Percentiles rank a stretch among this genome's conserved stretches.
Evolutionary conservation across 2,888 invertebrate genomes (phyloP).

Genomic region (Euplexia lucipara): DNA sequence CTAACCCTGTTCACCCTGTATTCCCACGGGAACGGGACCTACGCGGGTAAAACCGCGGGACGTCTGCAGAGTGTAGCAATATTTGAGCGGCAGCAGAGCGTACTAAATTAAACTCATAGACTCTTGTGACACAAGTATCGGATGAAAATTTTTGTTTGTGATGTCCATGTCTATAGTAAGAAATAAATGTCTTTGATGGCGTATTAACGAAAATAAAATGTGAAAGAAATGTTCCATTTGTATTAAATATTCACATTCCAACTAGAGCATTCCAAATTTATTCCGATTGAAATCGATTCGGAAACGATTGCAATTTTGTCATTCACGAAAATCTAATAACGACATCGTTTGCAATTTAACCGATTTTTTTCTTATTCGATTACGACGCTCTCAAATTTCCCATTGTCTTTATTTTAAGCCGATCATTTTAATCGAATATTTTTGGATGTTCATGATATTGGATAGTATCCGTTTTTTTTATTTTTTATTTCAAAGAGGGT

Average conservation of each 20-base stretch:
- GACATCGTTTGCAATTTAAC: constrained; percentile 34
- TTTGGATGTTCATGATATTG: not conserved
- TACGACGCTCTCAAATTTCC: constrained; percentile 8
- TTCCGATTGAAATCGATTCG: constrained; percentile 38
- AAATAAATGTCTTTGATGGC: constrained; percentile 7
- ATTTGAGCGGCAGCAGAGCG: too few relatives aligned
- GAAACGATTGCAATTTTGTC: constrained; percentile 51
- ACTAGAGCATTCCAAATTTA: constrained; percentile 46
- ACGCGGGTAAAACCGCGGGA: too few relatives aligned
- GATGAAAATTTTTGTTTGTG: too few relatives aligned
- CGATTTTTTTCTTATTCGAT: constrained; percentile 33
- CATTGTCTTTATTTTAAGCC: constrained; percentile 33
- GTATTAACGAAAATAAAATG: constrained; percentile 7
- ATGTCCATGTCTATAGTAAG: constrained; percentile 9
- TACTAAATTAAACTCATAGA: too few relatives aligned
- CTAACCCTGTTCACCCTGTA: too few relatives aligned
- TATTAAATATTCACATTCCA: constrained; percentile 43
- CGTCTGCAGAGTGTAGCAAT: too few relatives aligned
- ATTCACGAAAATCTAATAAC: constrained; percentile 58
- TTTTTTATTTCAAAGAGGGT: not conserved
- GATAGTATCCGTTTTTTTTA: not conserved
- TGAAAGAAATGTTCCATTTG: constrained; percentile 20
- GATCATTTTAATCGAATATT: constrained; percentile 28
- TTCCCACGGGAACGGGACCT: too few relatives aligned
- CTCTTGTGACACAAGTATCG: too few relatives aligned